Evolutionary conservation across 2,113 vertebrate genomes (phyloP).

Genomic region (Oreochromis aureus): DNA sequence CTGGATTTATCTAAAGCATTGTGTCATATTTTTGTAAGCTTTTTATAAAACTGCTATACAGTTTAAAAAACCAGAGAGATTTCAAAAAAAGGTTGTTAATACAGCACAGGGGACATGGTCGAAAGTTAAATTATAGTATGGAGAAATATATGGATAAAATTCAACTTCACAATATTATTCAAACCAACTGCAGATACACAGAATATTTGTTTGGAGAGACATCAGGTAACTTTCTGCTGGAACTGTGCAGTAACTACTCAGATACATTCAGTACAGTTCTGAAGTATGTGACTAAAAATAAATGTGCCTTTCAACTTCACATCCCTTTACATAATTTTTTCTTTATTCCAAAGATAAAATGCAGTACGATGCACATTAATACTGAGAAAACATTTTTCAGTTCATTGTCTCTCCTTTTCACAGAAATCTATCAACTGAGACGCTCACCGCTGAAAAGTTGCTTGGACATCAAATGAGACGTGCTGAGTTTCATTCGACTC

Average conservation of each 20-base stretch:
- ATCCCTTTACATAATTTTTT: neutral
- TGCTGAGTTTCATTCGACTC: slow-evolving; percentile 25
- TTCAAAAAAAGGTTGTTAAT: neutral
- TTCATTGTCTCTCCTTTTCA: neutral
- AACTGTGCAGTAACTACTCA: neutral
- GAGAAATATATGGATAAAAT: neutral
- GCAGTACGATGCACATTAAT: neutral
- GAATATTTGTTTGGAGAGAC: neutral
- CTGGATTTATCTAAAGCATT: neutral
- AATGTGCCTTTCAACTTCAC: neutral
- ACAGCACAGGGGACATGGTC: neutral
- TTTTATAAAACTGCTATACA: neutral
- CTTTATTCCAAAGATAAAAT: neutral
- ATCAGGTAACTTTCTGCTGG: neutral
- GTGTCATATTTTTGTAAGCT: neutral
- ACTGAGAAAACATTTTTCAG: neutral
- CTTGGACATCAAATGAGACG: slow-evolving; percentile 24
- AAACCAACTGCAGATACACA: fast-evolving
- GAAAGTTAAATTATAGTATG: fast-evolving
- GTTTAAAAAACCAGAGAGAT: neutral
- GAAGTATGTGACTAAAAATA: neutral
- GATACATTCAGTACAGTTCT: neutral
- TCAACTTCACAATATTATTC: neutral
- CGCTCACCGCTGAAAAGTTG: neutral
- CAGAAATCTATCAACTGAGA: neutral